A percentile compares a stretch with the other conserved stretches of the same genome.
phyloP scores from a whole-genome alignment of 2,797 vertebrate genomes.

The Melanotaenia maccullochi region DNA sequence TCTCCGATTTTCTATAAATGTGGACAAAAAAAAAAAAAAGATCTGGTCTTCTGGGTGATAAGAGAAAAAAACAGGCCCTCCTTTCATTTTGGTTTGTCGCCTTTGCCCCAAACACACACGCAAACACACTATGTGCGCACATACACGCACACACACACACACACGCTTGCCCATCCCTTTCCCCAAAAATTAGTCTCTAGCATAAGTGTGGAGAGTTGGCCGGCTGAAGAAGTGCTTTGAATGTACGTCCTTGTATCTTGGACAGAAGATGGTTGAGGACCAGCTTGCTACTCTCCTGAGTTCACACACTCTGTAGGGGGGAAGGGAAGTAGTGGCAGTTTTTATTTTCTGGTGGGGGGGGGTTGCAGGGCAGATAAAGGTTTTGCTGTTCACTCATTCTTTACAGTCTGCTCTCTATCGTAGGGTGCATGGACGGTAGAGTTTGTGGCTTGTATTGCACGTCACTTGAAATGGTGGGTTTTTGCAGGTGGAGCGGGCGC shows the following conservation, averaged over 20 bases:
- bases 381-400: constrained; percentile 66
- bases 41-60: constrained; percentile 69
- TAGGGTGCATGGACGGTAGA: constrained; percentile 78
- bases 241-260: constrained; percentile 55
- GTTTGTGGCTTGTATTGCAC: constrained; percentile 86
- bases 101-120: constrained; percentile 46
- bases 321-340: constrained; percentile 69
- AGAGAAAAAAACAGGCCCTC: constrained; percentile 51
- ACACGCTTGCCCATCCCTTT: constrained; percentile 29
- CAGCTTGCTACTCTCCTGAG: constrained; percentile 70
- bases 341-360: constrained; percentile 3
- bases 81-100: constrained; percentile 83
- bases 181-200: constrained; percentile 65
- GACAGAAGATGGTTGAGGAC: constrained; percentile 66
- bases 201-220: constrained; percentile 62
- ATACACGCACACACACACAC: background rate
- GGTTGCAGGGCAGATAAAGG: constrained; percentile 46
- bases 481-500: constrained; percentile 50
- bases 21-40: constrained; percentile 53
- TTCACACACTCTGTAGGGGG: constrained; percentile 49
- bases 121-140: constrained; percentile 4
- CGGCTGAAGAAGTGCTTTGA: constrained; percentile 79
- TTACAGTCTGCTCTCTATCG: constrained; percentile 53
- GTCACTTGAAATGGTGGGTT: constrained; percentile 77
- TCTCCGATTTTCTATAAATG: constrained; percentile 68